Evolutionary conservation across 2,113 vertebrate species (phyloP), one percentile per base, ranked within the genome.

Genomic region (Laticauda laticaudata): DNA sequence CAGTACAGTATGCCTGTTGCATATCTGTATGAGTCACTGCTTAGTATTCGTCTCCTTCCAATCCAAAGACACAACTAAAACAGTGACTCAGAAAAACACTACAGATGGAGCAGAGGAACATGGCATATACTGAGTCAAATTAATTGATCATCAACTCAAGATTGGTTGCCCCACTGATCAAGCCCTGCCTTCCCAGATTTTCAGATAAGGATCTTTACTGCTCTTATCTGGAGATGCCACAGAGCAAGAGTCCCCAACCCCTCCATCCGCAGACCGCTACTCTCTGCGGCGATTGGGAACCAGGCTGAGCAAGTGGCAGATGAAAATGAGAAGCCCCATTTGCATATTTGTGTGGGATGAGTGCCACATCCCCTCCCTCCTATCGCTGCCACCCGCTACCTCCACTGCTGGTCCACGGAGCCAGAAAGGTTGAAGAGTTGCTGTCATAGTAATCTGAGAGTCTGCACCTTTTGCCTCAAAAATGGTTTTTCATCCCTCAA

Each of bases 311-410:
- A 64, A 61, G 24, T 9, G 8, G 59, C 3, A 1, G 59, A 61
- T 3, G 3, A 61, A 14, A 2, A 23, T 64, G 23, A 14, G 61
- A n/a, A 29, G 11, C 9, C 29, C 26, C 61, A 64, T n/a, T 64
- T 64, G 11, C 11, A 1, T 24, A 59, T 56, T 56, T 59, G 23
- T 5, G 2, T 11, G 0, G 61, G 61, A 64, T 64, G 29, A 29
- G 24, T 29, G 10, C 61, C 61, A 4, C 11, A 64, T n/a, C 11
- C 26, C 59, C 24, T 61, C 3, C 24, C 9, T 15, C 61, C 61
- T 29, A 11, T 11, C 26, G 3, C 61, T 3, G 0, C 61, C 2
- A 0, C 10, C 26, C 0, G 9, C 23, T 61, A 26, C 8, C 3
- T 3, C 24, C 24, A 26, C 59, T 61, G 59, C 59, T 0, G 0